Conservation (phyloP, 2,113 vertebrate genomes). For the Anarhynchus alexandrinus region DNA sequence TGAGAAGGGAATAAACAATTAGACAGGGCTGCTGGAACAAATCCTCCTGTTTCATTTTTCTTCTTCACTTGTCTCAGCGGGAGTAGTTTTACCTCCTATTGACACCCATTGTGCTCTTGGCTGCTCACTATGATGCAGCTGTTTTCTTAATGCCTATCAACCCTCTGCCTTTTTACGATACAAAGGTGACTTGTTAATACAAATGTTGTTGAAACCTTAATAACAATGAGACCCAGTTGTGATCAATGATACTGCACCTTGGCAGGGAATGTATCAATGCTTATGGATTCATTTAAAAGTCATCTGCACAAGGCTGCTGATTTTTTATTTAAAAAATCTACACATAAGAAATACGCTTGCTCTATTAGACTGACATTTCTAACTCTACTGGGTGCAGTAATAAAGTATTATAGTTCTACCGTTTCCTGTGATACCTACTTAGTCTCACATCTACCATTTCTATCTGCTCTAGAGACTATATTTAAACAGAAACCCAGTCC, state of each 20-base stretch:
- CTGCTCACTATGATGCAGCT: slow-evolving; percentile 58
- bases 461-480: background rate
- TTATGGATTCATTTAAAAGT: slow-evolving; percentile 55
- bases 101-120: slow-evolving; percentile 65
- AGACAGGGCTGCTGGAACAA: slow-evolving; percentile 71
- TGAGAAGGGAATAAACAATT: slow-evolving; percentile 64
- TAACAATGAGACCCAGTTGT: slow-evolving; percentile 42
- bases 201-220: slow-evolving; percentile 62
- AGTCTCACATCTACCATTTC: background rate
- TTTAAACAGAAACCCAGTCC: background rate
- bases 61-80: slow-evolving; percentile 80
- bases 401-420: background rate
- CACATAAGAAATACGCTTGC: background rate
- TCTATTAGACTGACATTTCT: background rate
- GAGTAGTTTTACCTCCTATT: slow-evolving; percentile 77
- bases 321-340: slow-evolving; percentile 34
- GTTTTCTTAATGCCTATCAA: slow-evolving; percentile 57
- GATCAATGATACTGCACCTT: slow-evolving; percentile 57
- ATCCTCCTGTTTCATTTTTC: slow-evolving; percentile 81
- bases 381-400: slow-evolving; percentile 1
- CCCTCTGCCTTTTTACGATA: slow-evolving; percentile 53
- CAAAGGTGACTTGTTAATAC: slow-evolving; percentile 70
- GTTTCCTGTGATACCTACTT: background rate
- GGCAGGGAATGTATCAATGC: slow-evolving; percentile 43
- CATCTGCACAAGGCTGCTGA: background rate